phyloP scores from a whole-genome alignment of 2,888 invertebrate species.

The Erynnis tages region DNA sequence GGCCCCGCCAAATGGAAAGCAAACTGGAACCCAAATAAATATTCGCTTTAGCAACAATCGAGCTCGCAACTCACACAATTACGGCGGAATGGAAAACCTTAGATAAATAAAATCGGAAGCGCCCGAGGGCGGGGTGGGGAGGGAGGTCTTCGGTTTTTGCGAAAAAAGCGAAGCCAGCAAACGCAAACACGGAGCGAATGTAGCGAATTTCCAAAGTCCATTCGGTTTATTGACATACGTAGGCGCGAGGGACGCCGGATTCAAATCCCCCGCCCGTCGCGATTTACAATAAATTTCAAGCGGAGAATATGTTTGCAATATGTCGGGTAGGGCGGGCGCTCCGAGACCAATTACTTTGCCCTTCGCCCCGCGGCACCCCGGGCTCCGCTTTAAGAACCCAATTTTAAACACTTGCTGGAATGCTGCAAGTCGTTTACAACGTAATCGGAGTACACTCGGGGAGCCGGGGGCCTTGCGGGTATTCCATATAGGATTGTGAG shows the following conservation, averaged over 20 bases:
- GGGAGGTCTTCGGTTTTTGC: slow-evolving; percentile 50
- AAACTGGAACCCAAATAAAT: slow-evolving; percentile 76
- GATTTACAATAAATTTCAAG: slow-evolving; percentile 79
- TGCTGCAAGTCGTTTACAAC: slow-evolving; percentile 69
- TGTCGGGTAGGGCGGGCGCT: slow-evolving; percentile 50
- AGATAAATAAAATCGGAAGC: slow-evolving; percentile 78
- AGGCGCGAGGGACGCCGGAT: slow-evolving; percentile 42
- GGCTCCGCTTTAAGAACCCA: slow-evolving; percentile 45
- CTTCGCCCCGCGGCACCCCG: slow-evolving; percentile 46
- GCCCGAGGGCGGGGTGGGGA: slow-evolving; percentile 40
- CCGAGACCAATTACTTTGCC: slow-evolving; percentile 55
- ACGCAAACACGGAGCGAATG: slow-evolving; percentile 73
- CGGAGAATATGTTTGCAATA: slow-evolving; percentile 78
- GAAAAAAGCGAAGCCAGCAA: slow-evolving; percentile 71
- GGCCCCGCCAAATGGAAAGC: slow-evolving; percentile 55
- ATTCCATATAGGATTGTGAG: slow-evolving; percentile 53
- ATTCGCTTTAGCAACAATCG: slow-evolving; percentile 78
- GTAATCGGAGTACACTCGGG: slow-evolving; percentile 53
- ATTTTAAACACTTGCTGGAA: slow-evolving; percentile 68
- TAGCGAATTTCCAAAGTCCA: slow-evolving; percentile 76
- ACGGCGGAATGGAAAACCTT: slow-evolving; percentile 77
- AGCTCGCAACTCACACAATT: slow-evolving; percentile 76
- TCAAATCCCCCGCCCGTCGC: slow-evolving; percentile 68
- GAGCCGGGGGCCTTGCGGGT: slow-evolving; percentile 38
- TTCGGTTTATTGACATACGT: slow-evolving; percentile 73